phyloP scores from a whole-genome alignment of 1,140 invertebrate species.

The Mercenaria mercenaria region DNA sequence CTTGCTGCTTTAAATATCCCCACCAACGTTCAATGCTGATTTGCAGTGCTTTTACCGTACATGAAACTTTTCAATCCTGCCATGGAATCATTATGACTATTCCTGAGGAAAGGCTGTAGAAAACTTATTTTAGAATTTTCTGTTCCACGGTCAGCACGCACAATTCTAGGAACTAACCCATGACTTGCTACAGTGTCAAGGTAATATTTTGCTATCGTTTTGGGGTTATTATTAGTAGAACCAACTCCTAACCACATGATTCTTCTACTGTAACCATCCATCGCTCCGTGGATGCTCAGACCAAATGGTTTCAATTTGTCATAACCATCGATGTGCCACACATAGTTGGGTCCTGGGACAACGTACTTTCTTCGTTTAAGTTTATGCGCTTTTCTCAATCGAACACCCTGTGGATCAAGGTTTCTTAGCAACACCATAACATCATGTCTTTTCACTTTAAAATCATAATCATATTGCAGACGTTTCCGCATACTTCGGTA shows the following conservation, averaged over 20 bases:
- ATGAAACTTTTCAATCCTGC: constrained; percentile 55
- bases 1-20: constrained; percentile 38
- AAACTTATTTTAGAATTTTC: constrained; percentile 60
- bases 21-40: constrained; percentile 63
- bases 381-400: constrained; percentile 18
- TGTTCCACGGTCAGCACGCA: constrained; percentile 61
- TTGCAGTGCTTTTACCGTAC: constrained; percentile 62
- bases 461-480: constrained; percentile 19
- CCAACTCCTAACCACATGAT: constrained; percentile 79
- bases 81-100: constrained; percentile 23
- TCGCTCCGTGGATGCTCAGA: constrained; percentile 77
- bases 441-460: not conserved
- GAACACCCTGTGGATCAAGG: constrained; percentile 11
- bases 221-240: constrained; percentile 77
- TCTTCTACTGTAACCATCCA: constrained; percentile 80
- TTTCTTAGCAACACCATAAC: constrained; percentile 37
- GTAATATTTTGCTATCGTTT: constrained; percentile 73
- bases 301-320: constrained; percentile 83
- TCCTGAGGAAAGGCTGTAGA: constrained; percentile 50
- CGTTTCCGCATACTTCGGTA: constrained; percentile 28
- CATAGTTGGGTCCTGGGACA: constrained; percentile 74
- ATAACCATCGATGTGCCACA: constrained; percentile 81
- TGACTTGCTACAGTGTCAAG: constrained; percentile 59
- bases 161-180: constrained; percentile 37
- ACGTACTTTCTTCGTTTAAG: constrained; percentile 66